A percentile compares a stretch with the other conserved stretches of the same genome.
Conservation (phyloP, 1,140 invertebrate genomes). For the Drosophila kanapiae region DNA sequence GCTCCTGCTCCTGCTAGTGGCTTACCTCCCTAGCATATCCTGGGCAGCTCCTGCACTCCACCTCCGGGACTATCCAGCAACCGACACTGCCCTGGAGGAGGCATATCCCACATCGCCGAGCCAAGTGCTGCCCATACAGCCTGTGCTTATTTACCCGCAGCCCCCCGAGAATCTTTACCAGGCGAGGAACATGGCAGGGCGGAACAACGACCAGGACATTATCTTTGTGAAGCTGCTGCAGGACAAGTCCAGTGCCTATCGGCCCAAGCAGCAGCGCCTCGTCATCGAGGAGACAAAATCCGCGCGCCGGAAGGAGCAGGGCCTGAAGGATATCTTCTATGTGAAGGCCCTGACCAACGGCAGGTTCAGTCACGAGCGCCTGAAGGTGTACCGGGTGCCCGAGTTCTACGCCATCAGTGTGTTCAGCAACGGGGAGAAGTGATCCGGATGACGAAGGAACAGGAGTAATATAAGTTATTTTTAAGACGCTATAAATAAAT, state of each 20-base stretch:
- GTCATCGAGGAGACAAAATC: slow-evolving; percentile 36
- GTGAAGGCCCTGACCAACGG: slow-evolving; percentile 76
- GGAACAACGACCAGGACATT: slow-evolving; percentile 61
- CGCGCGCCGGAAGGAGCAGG: slow-evolving; percentile 41
- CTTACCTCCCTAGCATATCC: slow-evolving; percentile 22
- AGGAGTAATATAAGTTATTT: slow-evolving; percentile 65
- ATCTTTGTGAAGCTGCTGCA: slow-evolving; percentile 75
- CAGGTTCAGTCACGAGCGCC: slow-evolving; percentile 73
- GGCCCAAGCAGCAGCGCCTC: slow-evolving; percentile 65
- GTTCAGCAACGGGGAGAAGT: slow-evolving; percentile 65
- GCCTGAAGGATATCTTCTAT: slow-evolving; percentile 78
- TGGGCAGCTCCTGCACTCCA: slow-evolving; percentile 39
- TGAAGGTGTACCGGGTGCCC: slow-evolving; percentile 77
- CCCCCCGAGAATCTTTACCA: slow-evolving; percentile 51
- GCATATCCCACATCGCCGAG: slow-evolving; percentile 62
- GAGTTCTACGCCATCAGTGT: slow-evolving; percentile 83
- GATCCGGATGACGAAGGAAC: slow-evolving; percentile 10
- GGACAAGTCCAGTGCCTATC: slow-evolving; percentile 63
- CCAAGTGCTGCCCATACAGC: slow-evolving; percentile 73
- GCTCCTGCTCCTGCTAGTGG: slow-evolving; percentile 9
- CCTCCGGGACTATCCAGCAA: slow-evolving; percentile 16
- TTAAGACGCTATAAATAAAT: slow-evolving; percentile 78
- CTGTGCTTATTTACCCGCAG: slow-evolving; percentile 72
- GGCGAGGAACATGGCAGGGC: slow-evolving; percentile 53
- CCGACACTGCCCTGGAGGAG: slow-evolving; percentile 20